Evolutionary conservation across 1,140 invertebrate genomes (phyloP).

Genomic region (Drosophila sucinea): DNA sequence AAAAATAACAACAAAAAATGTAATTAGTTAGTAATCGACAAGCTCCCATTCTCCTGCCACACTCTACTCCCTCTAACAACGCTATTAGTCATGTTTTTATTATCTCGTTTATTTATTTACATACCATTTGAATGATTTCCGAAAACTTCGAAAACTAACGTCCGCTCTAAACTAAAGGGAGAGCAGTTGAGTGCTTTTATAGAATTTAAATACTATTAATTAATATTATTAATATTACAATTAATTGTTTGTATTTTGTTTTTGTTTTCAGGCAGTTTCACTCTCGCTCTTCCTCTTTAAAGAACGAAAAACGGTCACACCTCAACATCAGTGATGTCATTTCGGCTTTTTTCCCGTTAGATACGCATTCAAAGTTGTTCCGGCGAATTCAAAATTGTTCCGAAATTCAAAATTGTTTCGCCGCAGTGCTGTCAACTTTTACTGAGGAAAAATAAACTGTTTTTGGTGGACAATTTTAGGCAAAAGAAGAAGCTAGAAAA

Average conservation of each 20-base stretch:
- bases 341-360: no score
- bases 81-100: conserved; percentile 51
- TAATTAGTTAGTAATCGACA: conserved; percentile 40
- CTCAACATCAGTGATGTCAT: no score
- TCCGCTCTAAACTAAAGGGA: not conserved
- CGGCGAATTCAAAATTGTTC: no score
- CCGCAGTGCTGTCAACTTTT: no score
- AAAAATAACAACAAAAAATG: conserved; percentile 6
- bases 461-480: no score
- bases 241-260: not conserved
- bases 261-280: not conserved
- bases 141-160: not conserved
- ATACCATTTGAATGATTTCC: conserved; percentile 28
- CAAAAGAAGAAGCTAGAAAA: no score
- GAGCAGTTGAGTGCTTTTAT: not conserved
- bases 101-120: conserved; percentile 27
- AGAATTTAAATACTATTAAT: not conserved
- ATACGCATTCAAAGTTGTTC: no score
- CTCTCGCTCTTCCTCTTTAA: no score
- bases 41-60: not conserved
- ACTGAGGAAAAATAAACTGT: no score
- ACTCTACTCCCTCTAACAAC: not conserved
- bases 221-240: no score
- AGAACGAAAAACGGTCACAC: no score
- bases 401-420: no score